Evolutionary conservation across 2,888 invertebrate genomes (phyloP), one percentile per base, ranked within the genome.

Genomic region (Atethmia centrago): DNA sequence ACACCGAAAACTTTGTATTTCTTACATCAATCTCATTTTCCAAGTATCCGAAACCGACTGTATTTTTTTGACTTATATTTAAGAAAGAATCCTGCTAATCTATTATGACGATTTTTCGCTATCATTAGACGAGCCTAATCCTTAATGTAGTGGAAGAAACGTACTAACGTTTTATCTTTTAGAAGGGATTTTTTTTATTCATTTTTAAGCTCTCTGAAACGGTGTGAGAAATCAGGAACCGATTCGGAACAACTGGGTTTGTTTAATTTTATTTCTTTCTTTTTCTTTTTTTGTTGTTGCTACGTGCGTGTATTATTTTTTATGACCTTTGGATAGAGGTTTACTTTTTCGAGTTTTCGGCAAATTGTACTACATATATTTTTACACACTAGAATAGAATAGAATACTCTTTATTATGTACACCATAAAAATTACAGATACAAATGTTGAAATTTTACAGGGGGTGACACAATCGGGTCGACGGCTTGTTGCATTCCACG

Each of bases 131-230:
- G 67, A 55, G 75, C 65, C 73, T 78, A 68, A 81, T 74, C 68
- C 83, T 47, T 85, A 87, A 87, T 87, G 83, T 87, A 84, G 77
- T 86, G 87, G 85, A 71, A 71, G 75, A 68, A 71, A 56, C 67
- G 58, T 77, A 74, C 75, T 79, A 77, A 58, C 78, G 72, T 80
- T 84, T 84, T 85, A 85, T 87, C 79, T 79, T 75, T 72, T 69
- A 67, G 72, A 77, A 84, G 55, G 77, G 72, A 71, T 56, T 79
- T 79, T 74, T n/a, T 87, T 87, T 85, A 87, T 85, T 84, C 79
- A 77, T 85, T 85, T 84, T 82, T 87, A 87, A 87, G 82, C 82
- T 84, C 61, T 25, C 16, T 62, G 56, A 69, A 67, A 59, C 55
- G 71, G 69, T 68, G 74, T 66, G 64, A 71, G 76, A 59, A 78